Evolutionary conservation across 2,888 invertebrate species (phyloP), one percentile per base, ranked within the genome.

Genomic region (Hirtodrosophila confusa): DNA sequence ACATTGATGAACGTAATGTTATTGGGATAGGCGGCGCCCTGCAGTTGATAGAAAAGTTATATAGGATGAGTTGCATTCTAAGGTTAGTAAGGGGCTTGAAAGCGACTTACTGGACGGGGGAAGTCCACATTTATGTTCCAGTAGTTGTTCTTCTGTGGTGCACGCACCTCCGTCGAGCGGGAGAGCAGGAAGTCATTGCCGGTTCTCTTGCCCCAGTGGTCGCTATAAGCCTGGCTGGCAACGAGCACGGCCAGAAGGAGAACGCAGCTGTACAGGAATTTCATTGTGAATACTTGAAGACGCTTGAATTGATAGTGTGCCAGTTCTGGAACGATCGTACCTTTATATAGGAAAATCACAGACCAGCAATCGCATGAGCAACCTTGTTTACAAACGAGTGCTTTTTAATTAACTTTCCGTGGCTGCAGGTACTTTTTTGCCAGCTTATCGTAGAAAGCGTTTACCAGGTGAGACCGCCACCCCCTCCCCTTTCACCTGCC

Each of bases 161-260:
- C 1, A 12, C 82, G 82, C 2, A 71, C 40, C 17, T 85, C 77
- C 1, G 5, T 17, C 56, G 79, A 68, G 35, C 72, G 68, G 27
- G 65, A 63, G 4, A 88, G 60, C 45, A 86, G 53, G 9, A 43
- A 44, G 10, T 88, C 85, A 6, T 12, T 50, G 53, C 1, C 31
- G 27, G 57, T 65, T n/a, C 63, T 49, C 3, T 4, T 47, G 8
- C 88, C 88, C 80, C 86, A 88, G 65, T 27, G 62, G 61, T 65
- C 6, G 39, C 70, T 88, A 48, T 27, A 68, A 57, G 77, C 80
- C 31, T 67, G 72, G 56, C 69, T 69, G 54, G 74, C 69, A 55
- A 69, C 77, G 53, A 74, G 65, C 11, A 82, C 40, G 62, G 88
- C 86, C 41, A 82, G 41, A 12, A 88, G 69, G 7, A 88, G 61